Percentiles rank a stretch among this genome's conserved stretches.
Evolutionary conservation across 2,888 invertebrate species (phyloP).

Genomic region (Ennomos quercinarius): DNA sequence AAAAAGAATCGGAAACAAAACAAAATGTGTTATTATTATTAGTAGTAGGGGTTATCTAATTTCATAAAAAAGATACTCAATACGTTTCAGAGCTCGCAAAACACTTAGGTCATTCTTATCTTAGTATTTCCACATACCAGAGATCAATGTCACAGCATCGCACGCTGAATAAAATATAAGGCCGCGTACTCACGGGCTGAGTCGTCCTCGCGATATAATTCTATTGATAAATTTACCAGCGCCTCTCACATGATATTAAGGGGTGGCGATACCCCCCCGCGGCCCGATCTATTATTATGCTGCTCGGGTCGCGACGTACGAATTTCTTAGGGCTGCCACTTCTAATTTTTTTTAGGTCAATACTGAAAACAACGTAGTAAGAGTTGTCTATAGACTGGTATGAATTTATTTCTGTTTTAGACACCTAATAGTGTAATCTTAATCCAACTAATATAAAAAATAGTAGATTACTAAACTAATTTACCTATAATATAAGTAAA

Average conservation of each 20-base stretch:
- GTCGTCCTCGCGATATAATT: conserved; percentile 69
- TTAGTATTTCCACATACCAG: conserved; percentile 26
- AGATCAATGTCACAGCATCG: conserved; percentile 71
- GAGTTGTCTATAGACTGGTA: conserved; percentile 4
- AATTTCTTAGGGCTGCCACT: conserved; percentile 64
- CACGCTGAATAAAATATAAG: conserved; percentile 78
- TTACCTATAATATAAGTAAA: too few species aligned
- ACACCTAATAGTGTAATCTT: too few species aligned
- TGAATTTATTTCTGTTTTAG: not conserved
- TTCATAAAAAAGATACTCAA: too few species aligned
- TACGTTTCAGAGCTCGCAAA: too few species aligned
- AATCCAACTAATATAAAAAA: too few species aligned
- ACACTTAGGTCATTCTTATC: too few species aligned
- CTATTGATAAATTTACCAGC: conserved; percentile 83
- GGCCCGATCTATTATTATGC: conserved; percentile 81
- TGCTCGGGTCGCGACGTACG: conserved; percentile 74
- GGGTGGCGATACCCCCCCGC: conserved; percentile 70
- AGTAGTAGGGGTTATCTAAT: too few species aligned
- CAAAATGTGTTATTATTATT: too few species aligned
- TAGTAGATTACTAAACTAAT: too few species aligned
- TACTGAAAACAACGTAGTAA: not conserved
- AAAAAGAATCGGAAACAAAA: too few species aligned
- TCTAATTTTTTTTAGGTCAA: conserved; percentile 14
- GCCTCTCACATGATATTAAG: conserved; percentile 80
- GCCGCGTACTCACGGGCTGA: conserved; percentile 53